Percentiles rank a stretch among this genome's conserved stretches.
These are phyloP conservation scores for Pherbina coryleti DNA, from an alignment of 2,888 invertebrate species.

Conservation along the genomic window DNA sequence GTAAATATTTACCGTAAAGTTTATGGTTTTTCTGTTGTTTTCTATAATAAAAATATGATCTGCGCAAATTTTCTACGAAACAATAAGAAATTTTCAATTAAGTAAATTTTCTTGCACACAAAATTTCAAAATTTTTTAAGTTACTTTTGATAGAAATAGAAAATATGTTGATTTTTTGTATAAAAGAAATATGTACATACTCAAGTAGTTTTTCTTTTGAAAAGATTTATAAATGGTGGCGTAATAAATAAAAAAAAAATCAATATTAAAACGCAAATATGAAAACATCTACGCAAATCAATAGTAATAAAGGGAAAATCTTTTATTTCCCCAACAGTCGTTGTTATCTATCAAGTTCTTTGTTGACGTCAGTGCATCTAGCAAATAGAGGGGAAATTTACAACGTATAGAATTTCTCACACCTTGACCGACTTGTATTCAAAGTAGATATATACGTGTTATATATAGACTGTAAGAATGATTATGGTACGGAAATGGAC, in stretches of 20 bases:
- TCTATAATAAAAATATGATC: not conserved
- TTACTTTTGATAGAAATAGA: slow-evolving; percentile 8
- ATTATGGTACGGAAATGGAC: too few species aligned
- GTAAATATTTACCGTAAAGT: slow-evolving; percentile 18
- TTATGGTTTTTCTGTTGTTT: slow-evolving; percentile 20
- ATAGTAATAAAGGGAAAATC: too few species aligned
- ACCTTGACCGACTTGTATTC: too few species aligned
- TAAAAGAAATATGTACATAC: not conserved
- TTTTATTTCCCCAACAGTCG: too few species aligned
- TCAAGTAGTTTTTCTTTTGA: not conserved
- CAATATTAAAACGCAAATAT: not conserved
- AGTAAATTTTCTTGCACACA: slow-evolving; percentile 26
- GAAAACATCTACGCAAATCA: not conserved
- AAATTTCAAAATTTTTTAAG: slow-evolving; percentile 19
- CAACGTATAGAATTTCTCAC: too few species aligned
- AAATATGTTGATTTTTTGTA: slow-evolving; percentile 2
- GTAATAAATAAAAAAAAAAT: not conserved
- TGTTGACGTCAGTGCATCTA: too few species aligned
- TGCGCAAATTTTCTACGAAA: slow-evolving; percentile 28
- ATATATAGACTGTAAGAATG: too few species aligned
- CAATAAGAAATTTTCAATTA: slow-evolving; percentile 22
- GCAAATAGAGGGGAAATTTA: too few species aligned
- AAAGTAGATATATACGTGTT: too few species aligned
- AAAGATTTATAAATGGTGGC: not conserved
- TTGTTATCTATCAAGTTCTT: too few species aligned